Evolutionary conservation across 2,797 vertebrate species (phyloP).

Genomic region (Prionace glauca): DNA sequence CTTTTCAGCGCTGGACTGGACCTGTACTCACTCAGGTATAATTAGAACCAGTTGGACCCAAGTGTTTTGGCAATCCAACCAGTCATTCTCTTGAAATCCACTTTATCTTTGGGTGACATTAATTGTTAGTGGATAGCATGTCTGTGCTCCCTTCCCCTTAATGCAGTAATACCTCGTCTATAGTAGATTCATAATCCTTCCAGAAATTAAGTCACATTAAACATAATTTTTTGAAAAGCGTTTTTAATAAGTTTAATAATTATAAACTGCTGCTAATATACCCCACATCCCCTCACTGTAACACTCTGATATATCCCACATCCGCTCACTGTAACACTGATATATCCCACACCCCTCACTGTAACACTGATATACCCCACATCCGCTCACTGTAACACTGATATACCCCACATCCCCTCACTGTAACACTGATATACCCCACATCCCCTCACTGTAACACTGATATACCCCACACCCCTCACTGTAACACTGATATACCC

Average conservation of each 20-base stretch:
- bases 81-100: constrained; percentile 47
- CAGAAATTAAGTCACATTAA: constrained; percentile 56
- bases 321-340: background rate
- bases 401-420: background rate
- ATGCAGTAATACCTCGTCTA: constrained; percentile 61
- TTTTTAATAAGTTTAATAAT: background rate
- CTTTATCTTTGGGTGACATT: constrained; percentile 69
- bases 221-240: background rate
- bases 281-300: background rate
- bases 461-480: background rate
- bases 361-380: background rate
- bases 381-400: background rate
- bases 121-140: constrained; percentile 68
- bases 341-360: background rate
- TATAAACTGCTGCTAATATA: background rate
- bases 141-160: constrained; percentile 52
- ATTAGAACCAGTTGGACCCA: constrained; percentile 73
- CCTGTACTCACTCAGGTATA: constrained; percentile 71
- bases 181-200: constrained; percentile 72
- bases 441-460: background rate
- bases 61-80: constrained; percentile 48
- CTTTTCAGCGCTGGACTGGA: constrained; percentile 64
- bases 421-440: background rate
- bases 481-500: background rate
- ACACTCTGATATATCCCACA: background rate